Percentiles rank a stretch among this genome's conserved stretches.
These are phyloP conservation scores for Megaceryle alcyon DNA, from an alignment of 2,797 vertebrate genomes.

Conservation along the genomic window DNA sequence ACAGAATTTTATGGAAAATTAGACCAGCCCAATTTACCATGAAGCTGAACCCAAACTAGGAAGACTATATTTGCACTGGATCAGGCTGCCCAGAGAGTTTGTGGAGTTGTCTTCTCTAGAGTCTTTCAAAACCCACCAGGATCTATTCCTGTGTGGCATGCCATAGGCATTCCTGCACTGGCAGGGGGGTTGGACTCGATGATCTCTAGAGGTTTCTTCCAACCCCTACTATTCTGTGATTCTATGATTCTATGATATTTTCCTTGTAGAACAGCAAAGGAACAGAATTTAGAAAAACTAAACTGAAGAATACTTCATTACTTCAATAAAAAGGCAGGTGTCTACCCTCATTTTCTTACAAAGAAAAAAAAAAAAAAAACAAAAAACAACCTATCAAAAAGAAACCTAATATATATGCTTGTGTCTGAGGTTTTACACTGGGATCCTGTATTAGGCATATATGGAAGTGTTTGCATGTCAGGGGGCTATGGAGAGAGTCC, in stretches of 20 bases:
- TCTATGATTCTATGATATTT: background rate
- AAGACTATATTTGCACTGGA: background rate
- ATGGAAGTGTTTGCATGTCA: background rate
- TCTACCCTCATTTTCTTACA: background rate
- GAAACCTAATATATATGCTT: background rate
- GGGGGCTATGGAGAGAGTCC: background rate
- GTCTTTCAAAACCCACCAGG: no score
- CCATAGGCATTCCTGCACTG: no score
- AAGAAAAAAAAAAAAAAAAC: background rate
- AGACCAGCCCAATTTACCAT: background rate
- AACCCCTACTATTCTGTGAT: no score
- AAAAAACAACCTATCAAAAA: background rate
- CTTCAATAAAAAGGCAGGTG: background rate
- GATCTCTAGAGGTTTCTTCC: no score
- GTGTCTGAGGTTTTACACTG: background rate
- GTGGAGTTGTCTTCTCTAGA: no score
- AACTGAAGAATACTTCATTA: background rate
- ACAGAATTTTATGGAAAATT: background rate
- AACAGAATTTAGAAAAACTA: background rate
- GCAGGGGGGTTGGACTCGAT: no score
- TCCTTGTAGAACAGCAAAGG: background rate
- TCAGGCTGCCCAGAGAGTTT: no score
- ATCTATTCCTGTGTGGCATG: no score
- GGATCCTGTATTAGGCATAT: background rate
- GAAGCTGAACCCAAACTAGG: background rate